Evolutionary conservation across 2,888 invertebrate genomes (phyloP), one percentile per base, ranked within the genome.

Genomic region (Drosophila fungiperda): DNA sequence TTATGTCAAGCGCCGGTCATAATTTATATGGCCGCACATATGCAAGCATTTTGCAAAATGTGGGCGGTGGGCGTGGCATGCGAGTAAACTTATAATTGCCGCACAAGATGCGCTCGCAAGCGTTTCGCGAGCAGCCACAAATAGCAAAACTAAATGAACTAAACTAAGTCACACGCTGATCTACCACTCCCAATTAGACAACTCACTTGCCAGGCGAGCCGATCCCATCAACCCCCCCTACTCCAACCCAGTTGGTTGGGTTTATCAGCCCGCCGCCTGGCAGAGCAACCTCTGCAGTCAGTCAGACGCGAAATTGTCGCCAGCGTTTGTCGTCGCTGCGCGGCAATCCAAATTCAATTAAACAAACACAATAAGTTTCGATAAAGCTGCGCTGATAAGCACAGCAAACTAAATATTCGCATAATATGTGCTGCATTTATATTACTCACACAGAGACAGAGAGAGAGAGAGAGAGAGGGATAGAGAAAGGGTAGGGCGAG

Each of bases 291-390:
- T 29, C 29, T 29, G 71, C 74, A 73, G 52, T 58, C 87, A 85
- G 72, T 87, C 80, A 87, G 59, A 68, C 87, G 89, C 83, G 80
- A 89, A 89, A 89, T 89, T 89, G 88, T 90, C 89, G 74, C 61
- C 68, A 65, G 67, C 79, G 73, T 82, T 60, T 40, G 26, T 68
- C 20, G 63, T 64, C 68, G 64, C 59, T 53, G 60, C 55, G 53
- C 71, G 75, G 83, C 87, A 92, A 92, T 92, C 89, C 86, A 91
- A 92, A 92, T 92, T 92, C 92, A 92, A 92, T 92, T 92, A 92
- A 92, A 92, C 92, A 92, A 92, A 92, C 88, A 92, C 92, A 92
- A 92, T 92, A 91, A 91, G 89, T 91, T 92, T 84, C 82, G 92
- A 91, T 92, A 91, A 92, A 92, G 92, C 92, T 80, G 71, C 61